phyloP scores from a whole-genome alignment of 1,140 invertebrate species.

The Trichoplusia ni region DNA sequence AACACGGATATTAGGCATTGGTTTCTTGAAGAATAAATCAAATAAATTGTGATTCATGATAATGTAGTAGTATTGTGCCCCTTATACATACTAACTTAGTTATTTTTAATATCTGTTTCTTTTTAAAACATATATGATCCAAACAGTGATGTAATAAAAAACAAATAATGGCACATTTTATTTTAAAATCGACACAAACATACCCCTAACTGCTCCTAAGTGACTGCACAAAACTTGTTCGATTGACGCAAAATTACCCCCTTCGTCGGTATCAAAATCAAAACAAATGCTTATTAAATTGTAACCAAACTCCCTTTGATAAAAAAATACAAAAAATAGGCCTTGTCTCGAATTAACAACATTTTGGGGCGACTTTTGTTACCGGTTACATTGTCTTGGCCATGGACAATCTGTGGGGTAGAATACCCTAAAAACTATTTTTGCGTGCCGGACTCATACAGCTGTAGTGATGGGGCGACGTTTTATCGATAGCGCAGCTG shows the following conservation, averaged over 20 bases:
- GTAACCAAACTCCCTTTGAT: conserved; percentile 58
- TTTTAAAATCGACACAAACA: no score
- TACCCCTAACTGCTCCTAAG: no score
- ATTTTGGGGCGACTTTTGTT: conserved; percentile 70
- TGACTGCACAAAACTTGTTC: conserved; percentile 29
- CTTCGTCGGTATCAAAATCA: conserved; percentile 44
- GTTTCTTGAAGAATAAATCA: no score
- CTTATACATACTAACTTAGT: no score
- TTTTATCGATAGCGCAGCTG: conserved; percentile 34
- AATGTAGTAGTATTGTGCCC: no score
- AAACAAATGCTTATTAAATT: conserved; percentile 65
- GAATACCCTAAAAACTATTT: conserved; percentile 58
- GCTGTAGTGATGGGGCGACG: background rate
- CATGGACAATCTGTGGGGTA: conserved; percentile 47
- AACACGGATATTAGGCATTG: no score
- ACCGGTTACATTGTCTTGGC: conserved; percentile 51
- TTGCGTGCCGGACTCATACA: conserved; percentile 30
- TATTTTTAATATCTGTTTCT: no score
- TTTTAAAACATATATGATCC: no score
- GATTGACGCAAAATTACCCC: conserved; percentile 53
- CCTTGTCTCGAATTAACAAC: conserved; percentile 56
- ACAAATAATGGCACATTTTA: background rate
- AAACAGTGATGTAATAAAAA: background rate
- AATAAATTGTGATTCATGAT: no score
- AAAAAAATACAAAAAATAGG: conserved; percentile 45